Conservation (phyloP, 2,797 vertebrate species). For the Microchirus variegatus region DNA sequence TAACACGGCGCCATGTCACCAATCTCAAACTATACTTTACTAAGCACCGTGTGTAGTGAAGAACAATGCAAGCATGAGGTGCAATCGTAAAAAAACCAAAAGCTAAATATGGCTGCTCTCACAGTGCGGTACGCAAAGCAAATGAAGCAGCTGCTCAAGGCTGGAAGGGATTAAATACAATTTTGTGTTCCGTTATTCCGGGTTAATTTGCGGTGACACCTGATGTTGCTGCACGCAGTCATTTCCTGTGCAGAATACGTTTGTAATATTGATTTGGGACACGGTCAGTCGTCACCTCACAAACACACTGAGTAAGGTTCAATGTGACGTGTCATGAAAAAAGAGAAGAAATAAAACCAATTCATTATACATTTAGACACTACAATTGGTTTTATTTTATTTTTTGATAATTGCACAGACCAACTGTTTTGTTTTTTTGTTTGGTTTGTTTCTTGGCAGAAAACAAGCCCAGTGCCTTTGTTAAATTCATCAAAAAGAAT, state of each 20-base stretch:
- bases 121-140: background rate
- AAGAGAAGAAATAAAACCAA: no score
- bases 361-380: no score
- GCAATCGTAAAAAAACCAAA: background rate
- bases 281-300: background rate
- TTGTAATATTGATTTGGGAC: background rate
- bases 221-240: no score
- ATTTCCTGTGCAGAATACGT: background rate
- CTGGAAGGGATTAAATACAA: background rate
- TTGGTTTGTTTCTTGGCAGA: no score
- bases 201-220: background rate
- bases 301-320: background rate
- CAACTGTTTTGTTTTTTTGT: no score
- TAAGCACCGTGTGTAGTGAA: background rate
- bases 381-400: no score
- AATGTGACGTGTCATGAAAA: background rate
- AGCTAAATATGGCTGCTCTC: background rate
- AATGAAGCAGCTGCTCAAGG: background rate
- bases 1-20: background rate
- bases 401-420: no score
- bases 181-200: background rate
- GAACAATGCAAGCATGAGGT: background rate
- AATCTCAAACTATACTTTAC: background rate
- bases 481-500: no score
- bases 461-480: no score